A percentile compares a stretch with the other conserved stretches of the same genome.
Evolutionary conservation across 2,888 invertebrate genomes (phyloP).

Genomic region (Neocrepidodera transversa): DNA sequence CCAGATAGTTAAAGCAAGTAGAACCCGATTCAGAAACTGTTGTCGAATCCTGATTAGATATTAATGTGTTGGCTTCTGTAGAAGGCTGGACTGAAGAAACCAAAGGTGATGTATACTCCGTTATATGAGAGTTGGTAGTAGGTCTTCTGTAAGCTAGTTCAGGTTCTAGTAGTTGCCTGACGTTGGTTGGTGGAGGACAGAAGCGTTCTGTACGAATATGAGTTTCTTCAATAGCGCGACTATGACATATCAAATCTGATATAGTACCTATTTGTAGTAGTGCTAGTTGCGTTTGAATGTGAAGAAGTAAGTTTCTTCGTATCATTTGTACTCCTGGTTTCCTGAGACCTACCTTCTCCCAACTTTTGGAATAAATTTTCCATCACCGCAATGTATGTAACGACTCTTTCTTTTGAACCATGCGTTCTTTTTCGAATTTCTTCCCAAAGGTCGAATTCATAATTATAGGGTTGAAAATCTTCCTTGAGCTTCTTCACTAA

Average conservation of each 20-base stretch:
- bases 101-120: background rate
- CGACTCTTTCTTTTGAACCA: background rate
- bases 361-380: background rate
- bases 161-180: constrained; percentile 6
- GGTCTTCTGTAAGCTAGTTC: constrained; percentile 9
- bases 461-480: constrained; percentile 19
- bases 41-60: background rate
- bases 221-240: background rate
- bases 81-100: background rate
- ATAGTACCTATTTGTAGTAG: background rate
- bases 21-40: background rate
- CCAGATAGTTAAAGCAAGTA: background rate
- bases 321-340: too few species aligned
- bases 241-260: background rate
- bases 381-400: constrained; percentile 1
- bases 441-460: constrained; percentile 18
- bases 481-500: background rate
- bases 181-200: constrained; percentile 6
- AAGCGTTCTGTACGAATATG: background rate
- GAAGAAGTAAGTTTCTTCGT: too few species aligned
- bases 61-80: background rate
- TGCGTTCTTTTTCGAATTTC: constrained; percentile 17
- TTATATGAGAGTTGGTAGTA: background rate
- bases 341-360: too few species aligned
- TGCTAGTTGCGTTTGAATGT: too few species aligned